A percentile compares a stretch with the other conserved stretches of the same genome.
Conservation (phyloP, 2,888 invertebrate genomes). For the Panzeria rudis region DNA sequence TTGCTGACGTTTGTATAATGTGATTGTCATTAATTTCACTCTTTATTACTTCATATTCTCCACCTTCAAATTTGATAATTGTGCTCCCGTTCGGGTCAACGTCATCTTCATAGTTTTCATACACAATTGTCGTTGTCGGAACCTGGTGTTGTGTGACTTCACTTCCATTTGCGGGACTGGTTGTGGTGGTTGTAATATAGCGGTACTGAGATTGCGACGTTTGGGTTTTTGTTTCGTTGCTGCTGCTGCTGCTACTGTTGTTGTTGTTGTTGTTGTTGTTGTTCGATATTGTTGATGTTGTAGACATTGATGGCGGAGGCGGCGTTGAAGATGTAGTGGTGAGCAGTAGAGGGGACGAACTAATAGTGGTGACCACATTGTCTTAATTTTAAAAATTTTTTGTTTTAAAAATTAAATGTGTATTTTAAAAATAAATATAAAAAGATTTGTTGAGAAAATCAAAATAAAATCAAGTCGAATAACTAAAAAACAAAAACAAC, state of each 20-base stretch:
- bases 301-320: conserved; percentile 72
- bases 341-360: conserved; percentile 81
- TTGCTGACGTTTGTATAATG: conserved; percentile 59
- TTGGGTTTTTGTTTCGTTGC: conserved; percentile 45
- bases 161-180: conserved; percentile 64
- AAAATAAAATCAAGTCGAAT: conserved; percentile 57
- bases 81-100: conserved; percentile 72
- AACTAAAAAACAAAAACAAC: conserved; percentile 32
- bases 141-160: conserved; percentile 78
- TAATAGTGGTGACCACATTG: conserved; percentile 83
- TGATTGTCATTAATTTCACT: conserved; percentile 67
- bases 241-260: conserved; percentile 52
- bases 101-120: conserved; percentile 80
- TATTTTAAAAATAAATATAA: conserved; percentile 72
- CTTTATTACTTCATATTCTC: conserved; percentile 71
- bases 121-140: conserved; percentile 80
- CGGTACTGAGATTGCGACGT: conserved; percentile 78
- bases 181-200: conserved; percentile 79
- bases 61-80: conserved; percentile 74
- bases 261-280: conserved; percentile 57
- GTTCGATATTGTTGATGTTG: conserved; percentile 59
- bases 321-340: conserved; percentile 73
- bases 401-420: conserved; percentile 79
- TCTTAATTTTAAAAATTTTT: conserved; percentile 83
- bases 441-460: conserved; percentile 65